Evolutionary conservation across 2,113 vertebrate species (phyloP), one percentile per base, ranked within the genome.

Genomic region (human (Homo sapiens)): DNA sequence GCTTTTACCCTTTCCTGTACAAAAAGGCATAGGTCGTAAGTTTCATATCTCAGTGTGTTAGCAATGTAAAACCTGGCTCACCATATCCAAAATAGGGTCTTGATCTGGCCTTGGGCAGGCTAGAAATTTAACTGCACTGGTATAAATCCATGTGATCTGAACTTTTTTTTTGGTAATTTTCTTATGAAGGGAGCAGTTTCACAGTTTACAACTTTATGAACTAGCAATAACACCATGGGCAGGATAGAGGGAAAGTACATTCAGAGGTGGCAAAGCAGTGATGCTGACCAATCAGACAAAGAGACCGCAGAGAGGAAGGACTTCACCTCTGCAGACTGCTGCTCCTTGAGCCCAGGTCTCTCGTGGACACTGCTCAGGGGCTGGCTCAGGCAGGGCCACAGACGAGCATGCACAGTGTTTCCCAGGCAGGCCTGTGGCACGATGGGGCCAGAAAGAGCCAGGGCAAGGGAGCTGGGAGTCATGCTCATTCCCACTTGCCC

Each of bases 281-380:
- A 27, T 32, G 12, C 9, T 25, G 22, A 27, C 23, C 14, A 9
- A n/a, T 1, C 6, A 16, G 57, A 38, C 30, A 0, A 75, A 55
- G 59, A 48, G 11, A 8, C 32, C 30, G 38, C 7, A 35, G 89
- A 43, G 38, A 10, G 48, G 73, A 9, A 91, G 1, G 48, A 59
- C 8, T 11, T 45, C 6, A 3, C 0, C 6, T 14, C 20, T 8
- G 50, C 18, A 43, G 70, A 52, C 16, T 14, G 61, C 12, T 5
- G 45, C 30, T 40, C 7, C 35, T 2, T 6, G n/a, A 66, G 68
- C 32, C 43, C 52, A 13, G 83, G 86, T 6, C 83, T 35, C 18
- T 66, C 22, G 2, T 1, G 5, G 57, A 40, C 18, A 9, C 38
- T 0, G 23, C n/a, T 66, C 25, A 50, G 1, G 9, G 8, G 11